Evolutionary conservation across 2,888 invertebrate species (phyloP).

Genomic region (Eurytoma californica): DNA sequence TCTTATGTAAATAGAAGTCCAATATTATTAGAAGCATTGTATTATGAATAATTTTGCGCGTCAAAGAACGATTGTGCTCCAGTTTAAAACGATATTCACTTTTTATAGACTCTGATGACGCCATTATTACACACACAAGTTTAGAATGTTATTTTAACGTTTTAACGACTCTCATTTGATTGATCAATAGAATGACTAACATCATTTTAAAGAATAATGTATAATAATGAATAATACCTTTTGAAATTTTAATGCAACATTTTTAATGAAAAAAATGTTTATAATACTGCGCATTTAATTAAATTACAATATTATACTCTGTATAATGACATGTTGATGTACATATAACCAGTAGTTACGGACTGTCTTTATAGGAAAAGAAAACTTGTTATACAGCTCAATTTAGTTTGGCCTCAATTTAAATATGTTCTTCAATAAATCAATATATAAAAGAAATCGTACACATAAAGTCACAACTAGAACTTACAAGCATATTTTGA

Average conservation of each 20-base stretch:
- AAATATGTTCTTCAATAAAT: slow-evolving; percentile 43
- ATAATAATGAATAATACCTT: too few species aligned
- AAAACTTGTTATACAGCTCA: slow-evolving; percentile 20
- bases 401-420: slow-evolving; percentile 39
- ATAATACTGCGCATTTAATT: too few species aligned
- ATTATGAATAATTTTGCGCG: slow-evolving; percentile 45
- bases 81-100: slow-evolving; percentile 1
- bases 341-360: background rate
- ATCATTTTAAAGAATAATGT: too few species aligned
- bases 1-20: slow-evolving; percentile 43
- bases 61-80: slow-evolving; percentile 33
- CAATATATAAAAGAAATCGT: slow-evolving; percentile 18
- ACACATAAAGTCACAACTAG: background rate
- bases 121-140: too few species aligned
- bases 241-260: too few species aligned
- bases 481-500: background rate
- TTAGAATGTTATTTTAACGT: background rate
- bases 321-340: background rate
- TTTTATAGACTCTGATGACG: slow-evolving; percentile 10
- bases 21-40: slow-evolving; percentile 44
- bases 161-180: background rate
- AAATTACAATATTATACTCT: too few species aligned
- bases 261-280: too few species aligned
- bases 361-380: too few species aligned
- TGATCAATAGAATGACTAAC: background rate